Evolutionary conservation across 2,113 vertebrate species (phyloP), one percentile per base, ranked within the genome.

Genomic region (Ochotona curzoniae): DNA sequence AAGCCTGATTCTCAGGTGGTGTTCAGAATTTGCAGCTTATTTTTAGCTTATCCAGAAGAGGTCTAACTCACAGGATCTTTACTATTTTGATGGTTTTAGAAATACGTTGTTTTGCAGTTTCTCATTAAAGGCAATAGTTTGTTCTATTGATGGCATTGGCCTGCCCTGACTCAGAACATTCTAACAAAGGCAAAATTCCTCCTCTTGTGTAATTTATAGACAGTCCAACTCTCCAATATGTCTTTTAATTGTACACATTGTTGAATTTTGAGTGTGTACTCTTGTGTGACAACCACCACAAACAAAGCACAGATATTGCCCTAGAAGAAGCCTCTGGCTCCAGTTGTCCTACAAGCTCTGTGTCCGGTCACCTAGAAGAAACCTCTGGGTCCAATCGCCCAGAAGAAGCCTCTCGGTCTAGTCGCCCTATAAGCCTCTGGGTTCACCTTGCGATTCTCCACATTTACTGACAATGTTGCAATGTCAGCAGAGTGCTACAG

Each of bases 1-100:
- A 86, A 60, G 32, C 60, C 74, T 69, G 57, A 75, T 54, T 90
- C 85, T 84, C 80, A 49, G 32, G 60, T 63, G 73, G 28, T 74
- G 80, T 89, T 95, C 35, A 61, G 35, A 89, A 94, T 92, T 88
- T 73, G 66, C 32, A 17, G 49, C 73, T 80, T 92, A 84, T 84
- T 92, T 90, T 95, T 81, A 54, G 21, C 75, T 74, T 85, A 69
- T 80, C 28, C 60, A 80, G 74, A 73, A 86, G 74, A 80, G 49
- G 84, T 92, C 54, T 80, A 81, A 66, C 26, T 76, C 51, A 15
- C 64, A 18, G 17, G 47, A 57, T 26, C 75, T 87, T 82, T 28
- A 47, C 86, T 82, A 38, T 25, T 81, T 81, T 83, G 79, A 60
- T 92, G 57, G 63, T 49, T 79, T 90, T 76, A 86, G 44, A 82